Base-by-base conservation (phyloP, 30 jellyfish, hydroid and myxozoan species). In the Catostylus mosaicus region DNA sequence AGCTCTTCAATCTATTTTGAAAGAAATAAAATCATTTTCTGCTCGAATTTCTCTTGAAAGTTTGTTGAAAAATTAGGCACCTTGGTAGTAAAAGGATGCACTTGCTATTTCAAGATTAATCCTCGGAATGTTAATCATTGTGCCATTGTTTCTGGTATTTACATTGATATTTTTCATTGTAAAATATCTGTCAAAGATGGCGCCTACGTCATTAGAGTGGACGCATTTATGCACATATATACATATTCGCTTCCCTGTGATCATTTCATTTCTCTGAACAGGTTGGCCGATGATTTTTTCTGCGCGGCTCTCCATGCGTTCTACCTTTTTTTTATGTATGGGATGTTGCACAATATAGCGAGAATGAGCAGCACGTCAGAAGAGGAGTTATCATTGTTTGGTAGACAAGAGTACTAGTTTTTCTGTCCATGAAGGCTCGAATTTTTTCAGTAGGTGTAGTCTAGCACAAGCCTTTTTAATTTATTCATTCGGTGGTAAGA, bases 101-200 rank as follows among this genome's bases (percentile, higher is more conserved):
- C 77, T 70, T 40, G 73, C 85, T 11, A 22, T 40, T 38, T 73
- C 85, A 19, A 73, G 78, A 34, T 73, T 73, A 31, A 73, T 73
- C 60, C 60, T 73, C 47, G 78, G 73, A 7, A 35, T 73, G 24
- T 73, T 59, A 22, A 73, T 73, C 34, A 34, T 73, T 59, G 85
- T 73, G 79, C 85, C 73, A 48, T 73, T 73, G 85, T 73, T 73
- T 34, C 78, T 54, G 37, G 85, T 73, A 31, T 47, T 73, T 48
- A 40, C 37, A 31, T 40, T 73, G 5, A 45, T 37, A 22, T 73
- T 59, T 31, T 73, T 73, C 9, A 73, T 73, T 38, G 30, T 73
- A 59, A 11, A 73, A 59, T 73, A 31, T 69, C 46, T 32, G 30
- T 70, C 46, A 52, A 70, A 70, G 7, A 30, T 19, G 3, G 31